Conservation (phyloP, 2,797 vertebrate genomes). For the Salmo trutta region DNA sequence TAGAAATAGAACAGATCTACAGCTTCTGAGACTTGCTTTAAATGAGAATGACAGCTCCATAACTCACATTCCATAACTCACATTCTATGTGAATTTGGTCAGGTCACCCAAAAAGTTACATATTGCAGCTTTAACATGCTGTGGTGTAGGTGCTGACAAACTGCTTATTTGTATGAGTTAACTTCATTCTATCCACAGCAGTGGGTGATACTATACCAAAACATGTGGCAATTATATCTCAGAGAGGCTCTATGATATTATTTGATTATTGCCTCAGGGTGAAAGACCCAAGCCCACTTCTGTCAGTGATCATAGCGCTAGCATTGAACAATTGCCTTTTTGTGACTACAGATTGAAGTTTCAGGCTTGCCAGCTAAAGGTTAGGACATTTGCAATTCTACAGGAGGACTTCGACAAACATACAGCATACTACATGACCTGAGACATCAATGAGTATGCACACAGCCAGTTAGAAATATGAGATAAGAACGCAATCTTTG, state of each 20-base stretch:
- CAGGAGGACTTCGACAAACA: not conserved
- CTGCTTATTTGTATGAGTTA: not conserved
- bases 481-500: not conserved
- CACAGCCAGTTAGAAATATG: not conserved
- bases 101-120: no score
- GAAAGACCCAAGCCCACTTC: not conserved
- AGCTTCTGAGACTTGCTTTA: no score
- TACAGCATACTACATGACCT: not conserved
- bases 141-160: not conserved
- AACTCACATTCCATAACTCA: no score
- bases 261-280: not conserved
- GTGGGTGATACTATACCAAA: not conserved
- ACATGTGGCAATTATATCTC: not conserved
- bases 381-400: not conserved
- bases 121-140: no score
- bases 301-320: constrained; percentile 11
- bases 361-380: constrained; percentile 7
- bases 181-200: not conserved
- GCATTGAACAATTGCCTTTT: not conserved
- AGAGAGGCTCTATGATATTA: not conserved
- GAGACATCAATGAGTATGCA: not conserved
- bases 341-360: not conserved
- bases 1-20: no score
- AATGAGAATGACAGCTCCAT: no score
- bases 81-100: no score